Evolutionary conservation across 2,888 invertebrate species (phyloP), one percentile per base, ranked within the genome.

Genomic region (Drosophila diplacantha): DNA sequence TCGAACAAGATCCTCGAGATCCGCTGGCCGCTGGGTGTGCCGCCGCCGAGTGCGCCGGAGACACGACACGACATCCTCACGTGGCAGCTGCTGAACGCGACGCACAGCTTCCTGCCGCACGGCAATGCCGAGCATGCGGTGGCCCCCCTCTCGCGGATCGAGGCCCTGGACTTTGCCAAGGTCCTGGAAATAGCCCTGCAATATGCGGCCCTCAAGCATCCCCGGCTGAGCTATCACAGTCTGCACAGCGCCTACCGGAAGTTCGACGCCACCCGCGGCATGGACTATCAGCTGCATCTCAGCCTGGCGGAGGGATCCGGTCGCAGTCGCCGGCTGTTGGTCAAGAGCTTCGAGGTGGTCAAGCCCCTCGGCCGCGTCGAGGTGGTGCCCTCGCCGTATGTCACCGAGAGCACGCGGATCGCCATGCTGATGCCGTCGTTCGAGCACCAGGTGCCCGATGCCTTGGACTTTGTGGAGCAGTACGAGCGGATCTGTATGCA

Each of bases 331-430:
- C 80, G 65, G 4, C 26, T 73, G 77, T 70, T 90, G 6, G 88
- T 90, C 5, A 92, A 92, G 85, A 89, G 95, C 81, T 91, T 96
- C 73, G 93, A 96, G 89, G 91, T 95, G 38, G 92, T 93, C 53
- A 94, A 97, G 72, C 94, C 95, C 14, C 89, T 98, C 57, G 96
- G 96, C 16, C 92, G 93, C 62, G 95, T 96, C 9, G 96, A 98
- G 85, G 92, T 98, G 62, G 91, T 97, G 37, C 93, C 95, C 2
- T 95, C 96, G 86, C 98, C 97, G 0, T 98, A 98, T 89, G 98
- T 98, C 2, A 98, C 98, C 0, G 98, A 99, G 90, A 95, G 94
- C 87, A 93, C 94, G 7, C 91, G 95, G 71, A 91, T 98, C 5
- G 92, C 93, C 60, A 90, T 97, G 71, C 88, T 98, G 73, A 88